Base-by-base conservation (phyloP, 2,888 invertebrate species). In the Prenolepis imparis region DNA sequence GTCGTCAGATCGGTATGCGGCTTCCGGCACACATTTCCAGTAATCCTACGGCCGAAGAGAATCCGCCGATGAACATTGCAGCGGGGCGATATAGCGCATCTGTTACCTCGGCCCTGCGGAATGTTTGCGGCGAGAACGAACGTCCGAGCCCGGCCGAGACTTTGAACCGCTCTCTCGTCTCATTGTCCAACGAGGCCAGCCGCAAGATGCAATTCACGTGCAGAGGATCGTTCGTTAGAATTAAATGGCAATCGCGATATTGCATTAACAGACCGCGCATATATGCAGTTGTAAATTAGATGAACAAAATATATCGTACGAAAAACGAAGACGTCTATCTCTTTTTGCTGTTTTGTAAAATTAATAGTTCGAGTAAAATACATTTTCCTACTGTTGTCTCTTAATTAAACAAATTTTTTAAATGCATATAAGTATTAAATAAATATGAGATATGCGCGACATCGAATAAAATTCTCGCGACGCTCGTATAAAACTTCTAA, bases 111-210 rank as follows among this genome's bases (percentile, higher is more conserved):
- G 84, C 82, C 84, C 89, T 88, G 91, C 88, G 90, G 90, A 88
- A 84, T 91, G 86, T 90, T 92, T 92, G 92, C 83, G 92, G 91
- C 82, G 85, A 88, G 89, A 90, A 88, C 78, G 78, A 70, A 70
- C 87, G 82, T 88, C 74, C 87, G 90, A 85, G 83, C 61, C 39
- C 77, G 66, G 21, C 52, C 55, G 44, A 66, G 74, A 84, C 84
- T 85, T 82, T 82, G 83, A 57, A 67, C 75, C 61, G 78, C 72
- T 64, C 32, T 77, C 84, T 88, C 86, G 84, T 86, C 85, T 72
- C 84, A 67, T 81, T 82, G 72, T 81, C 77, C 67, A 70, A 67
- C 63, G 72, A 82, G 15, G 61, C 52, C 68, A 70, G 61, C 73
- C 57, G 59, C 59, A 55, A 80, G 36, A 80, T 78, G 44, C 78